Conservation (phyloP, 2,113 vertebrate species). For the Anolis carolinensis region DNA sequence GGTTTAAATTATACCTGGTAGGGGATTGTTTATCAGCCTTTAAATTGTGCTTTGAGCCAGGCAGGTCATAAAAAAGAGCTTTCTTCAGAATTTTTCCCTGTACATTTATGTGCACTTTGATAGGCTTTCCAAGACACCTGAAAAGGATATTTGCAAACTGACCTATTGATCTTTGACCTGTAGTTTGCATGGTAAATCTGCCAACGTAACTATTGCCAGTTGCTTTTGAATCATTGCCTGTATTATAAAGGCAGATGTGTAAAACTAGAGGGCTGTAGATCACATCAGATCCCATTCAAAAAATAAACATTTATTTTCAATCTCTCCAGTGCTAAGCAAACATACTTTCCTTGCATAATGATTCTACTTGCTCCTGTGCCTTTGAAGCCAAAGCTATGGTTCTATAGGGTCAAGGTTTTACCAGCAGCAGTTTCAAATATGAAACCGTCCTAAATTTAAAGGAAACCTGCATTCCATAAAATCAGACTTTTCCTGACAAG, state of each 20-base stretch:
- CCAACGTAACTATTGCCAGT: slow-evolving; percentile 61
- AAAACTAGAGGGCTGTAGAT: slow-evolving; percentile 58
- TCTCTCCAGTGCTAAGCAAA: slow-evolving; percentile 39
- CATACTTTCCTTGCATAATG: slow-evolving; percentile 46
- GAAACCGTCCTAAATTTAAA: neutral
- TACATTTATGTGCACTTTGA: slow-evolving; percentile 63
- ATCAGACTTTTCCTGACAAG: neutral
- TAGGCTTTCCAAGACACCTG: slow-evolving; percentile 70
- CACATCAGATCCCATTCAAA: slow-evolving; percentile 44
- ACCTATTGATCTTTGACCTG: slow-evolving; percentile 69
- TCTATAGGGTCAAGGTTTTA: slow-evolving; percentile 51
- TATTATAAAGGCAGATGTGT: slow-evolving; percentile 66
- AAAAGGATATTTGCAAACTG: slow-evolving; percentile 76
- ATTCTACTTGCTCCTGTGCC: slow-evolving; percentile 42
- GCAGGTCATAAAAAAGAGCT: slow-evolving; percentile 64
- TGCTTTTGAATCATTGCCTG: slow-evolving; percentile 64
- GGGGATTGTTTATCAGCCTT: slow-evolving; percentile 66
- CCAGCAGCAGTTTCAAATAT: slow-evolving; percentile 35
- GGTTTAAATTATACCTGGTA: slow-evolving; percentile 13
- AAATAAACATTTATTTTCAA: slow-evolving; percentile 44
- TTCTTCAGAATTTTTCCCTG: no score
- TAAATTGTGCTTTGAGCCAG: slow-evolving; percentile 57
- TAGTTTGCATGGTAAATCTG: slow-evolving; percentile 71
- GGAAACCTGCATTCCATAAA: neutral
- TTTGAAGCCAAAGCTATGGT: slow-evolving; percentile 9